Base-by-base conservation (phyloP, 2,113 vertebrate genomes). In the Oenanthe oenanthe region DNA sequence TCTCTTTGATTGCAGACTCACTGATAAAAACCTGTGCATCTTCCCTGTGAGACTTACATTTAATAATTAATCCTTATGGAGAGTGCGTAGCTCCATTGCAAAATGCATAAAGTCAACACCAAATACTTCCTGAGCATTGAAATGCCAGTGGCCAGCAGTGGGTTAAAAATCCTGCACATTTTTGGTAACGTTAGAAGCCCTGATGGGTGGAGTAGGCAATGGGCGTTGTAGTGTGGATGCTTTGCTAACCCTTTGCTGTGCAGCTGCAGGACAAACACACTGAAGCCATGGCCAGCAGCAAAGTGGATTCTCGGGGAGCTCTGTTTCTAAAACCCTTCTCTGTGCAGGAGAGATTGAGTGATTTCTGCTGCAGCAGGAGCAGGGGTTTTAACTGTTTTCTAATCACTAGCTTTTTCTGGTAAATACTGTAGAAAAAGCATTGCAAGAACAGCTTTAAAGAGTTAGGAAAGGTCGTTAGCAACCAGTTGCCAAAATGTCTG, bases 221-320 rank as follows among this genome's bases (percentile, higher is more conserved):
- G 74, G 92, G 88, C 16, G 68, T 89, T 93, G 47, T 26, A 81
- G 57, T 29, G 43, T 80, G 38, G 63, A 70, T 75, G 91, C 63
- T 92, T 91, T 95, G 83, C 96, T 97, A 94, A 61, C 96, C 94
- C 93, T 96, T 94, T 96, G 81, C 96, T 94, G 77, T 76, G 47
- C 51, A 91, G 91, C 92, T 96, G 93, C 86, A 96, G 88, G 62
- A 50, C 53, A 71, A 48, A 62, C 84, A 72, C 53, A 7, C 82
- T 77, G 83, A 89, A 87, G 61, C n/a, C 36, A 65, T 66, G 90
- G 89, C 89, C 92, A 88, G 94, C 80, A 79, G 77, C 89, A 77
- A 47, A 91, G 68, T 50, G 45, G 66, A 54, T 96, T 95, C 48
- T 38, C 2, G 5, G 76, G 36, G 92, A 93, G 78, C 50, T 68